Percentiles rank a stretch among this genome's conserved stretches.
phyloP scores from a whole-genome alignment of 35 echinoderm and acorn worm species.

The Heliocidaris erythrogramma region DNA sequence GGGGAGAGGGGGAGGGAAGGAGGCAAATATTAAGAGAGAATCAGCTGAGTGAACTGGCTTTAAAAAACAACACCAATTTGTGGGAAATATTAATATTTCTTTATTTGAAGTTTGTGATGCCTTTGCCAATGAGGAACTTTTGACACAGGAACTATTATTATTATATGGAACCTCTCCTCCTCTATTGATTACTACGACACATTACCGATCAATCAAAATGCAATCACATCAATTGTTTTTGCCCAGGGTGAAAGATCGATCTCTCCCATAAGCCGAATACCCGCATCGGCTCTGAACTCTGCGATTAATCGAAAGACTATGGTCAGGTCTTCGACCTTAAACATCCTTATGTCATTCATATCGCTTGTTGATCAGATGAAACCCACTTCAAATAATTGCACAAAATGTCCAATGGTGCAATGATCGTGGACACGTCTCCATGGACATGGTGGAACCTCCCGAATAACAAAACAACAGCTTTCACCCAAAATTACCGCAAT shows the following conservation, averaged over 20 bases:
- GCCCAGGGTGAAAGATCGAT: background rate
- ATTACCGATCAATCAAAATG: background rate
- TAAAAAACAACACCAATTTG: background rate
- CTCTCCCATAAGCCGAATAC: background rate
- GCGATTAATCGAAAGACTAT: background rate
- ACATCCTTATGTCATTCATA: background rate
- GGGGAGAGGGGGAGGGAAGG: background rate
- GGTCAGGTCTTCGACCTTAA: background rate
- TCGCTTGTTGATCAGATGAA: background rate
- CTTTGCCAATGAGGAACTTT: no score
- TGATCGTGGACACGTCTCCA: background rate
- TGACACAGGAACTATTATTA: no score
- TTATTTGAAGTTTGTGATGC: no score
- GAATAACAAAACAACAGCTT: background rate
- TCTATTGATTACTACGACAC: background rate
- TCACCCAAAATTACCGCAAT: background rate
- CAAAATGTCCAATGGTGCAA: background rate
- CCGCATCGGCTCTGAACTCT: background rate
- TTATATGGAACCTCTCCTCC: no score
- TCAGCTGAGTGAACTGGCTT: background rate
- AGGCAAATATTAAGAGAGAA: background rate
- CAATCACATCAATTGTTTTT: background rate
- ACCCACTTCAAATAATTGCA: background rate
- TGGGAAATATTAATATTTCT: background rate
- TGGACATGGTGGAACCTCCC: no score